Conservation (phyloP, 2,113 vertebrate species). For the Marmota flaviventris region DNA sequence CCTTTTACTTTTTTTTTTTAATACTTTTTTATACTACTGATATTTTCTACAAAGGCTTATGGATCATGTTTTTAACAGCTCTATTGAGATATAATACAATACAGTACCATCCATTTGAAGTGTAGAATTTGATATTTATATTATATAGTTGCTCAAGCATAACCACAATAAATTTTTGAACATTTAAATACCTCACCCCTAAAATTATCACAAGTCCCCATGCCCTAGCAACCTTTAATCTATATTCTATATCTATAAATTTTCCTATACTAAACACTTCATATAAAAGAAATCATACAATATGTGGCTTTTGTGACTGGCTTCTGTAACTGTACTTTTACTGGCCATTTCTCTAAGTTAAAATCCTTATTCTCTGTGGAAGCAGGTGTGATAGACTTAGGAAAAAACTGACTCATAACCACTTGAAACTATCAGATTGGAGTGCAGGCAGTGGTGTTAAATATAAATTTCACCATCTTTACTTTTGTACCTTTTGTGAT, state of each 20-base stretch:
- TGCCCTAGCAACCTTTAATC: neutral
- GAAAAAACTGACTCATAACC: neutral
- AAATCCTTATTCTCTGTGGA: constrained; percentile 11
- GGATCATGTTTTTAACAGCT: neutral
- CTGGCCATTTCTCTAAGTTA: neutral
- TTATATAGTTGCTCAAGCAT: neutral
- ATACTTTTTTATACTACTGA: neutral
- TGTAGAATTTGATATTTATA: neutral
- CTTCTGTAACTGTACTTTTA: neutral
- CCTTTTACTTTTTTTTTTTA: no score
- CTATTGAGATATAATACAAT: neutral
- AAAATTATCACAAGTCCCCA: neutral
- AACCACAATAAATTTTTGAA: neutral
- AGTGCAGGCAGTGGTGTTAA: neutral
- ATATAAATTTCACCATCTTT: neutral
- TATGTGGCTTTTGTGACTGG: neutral
- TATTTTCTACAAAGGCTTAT: neutral
- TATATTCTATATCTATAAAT: neutral
- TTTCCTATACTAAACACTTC: neutral
- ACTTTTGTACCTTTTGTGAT: neutral
- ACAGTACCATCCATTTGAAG: neutral
- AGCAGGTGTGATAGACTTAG: neutral
- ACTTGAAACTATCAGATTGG: neutral
- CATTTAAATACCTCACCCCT: neutral
- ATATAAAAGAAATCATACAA: neutral